A percentile compares a stretch with the other conserved stretches of the same genome.
Evolutionary conservation across 2,113 vertebrate species (phyloP).

Genomic region (Oceanites oceanicus): DNA sequence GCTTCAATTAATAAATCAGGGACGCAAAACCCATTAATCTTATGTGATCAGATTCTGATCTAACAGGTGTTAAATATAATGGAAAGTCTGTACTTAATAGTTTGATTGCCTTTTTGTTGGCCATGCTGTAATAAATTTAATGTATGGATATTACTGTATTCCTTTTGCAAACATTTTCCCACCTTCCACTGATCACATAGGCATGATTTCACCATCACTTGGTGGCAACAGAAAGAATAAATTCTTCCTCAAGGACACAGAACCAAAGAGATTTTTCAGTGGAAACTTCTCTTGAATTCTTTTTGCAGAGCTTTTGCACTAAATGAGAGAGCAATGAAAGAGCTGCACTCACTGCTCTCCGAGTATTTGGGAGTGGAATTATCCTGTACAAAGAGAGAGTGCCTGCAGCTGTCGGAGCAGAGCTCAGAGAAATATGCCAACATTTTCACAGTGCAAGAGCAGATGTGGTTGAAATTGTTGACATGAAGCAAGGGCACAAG

Average conservation of each 20-base stretch:
- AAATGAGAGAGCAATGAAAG: conserved; percentile 12
- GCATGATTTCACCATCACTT: neutral
- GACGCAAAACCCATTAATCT: neutral
- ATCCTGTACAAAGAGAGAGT: conserved; percentile 22
- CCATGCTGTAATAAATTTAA: neutral
- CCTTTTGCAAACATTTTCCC: neutral
- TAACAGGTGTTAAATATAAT: neutral
- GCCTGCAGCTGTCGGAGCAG: conserved; percentile 68
- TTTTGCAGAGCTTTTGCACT: neutral
- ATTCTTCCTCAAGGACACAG: neutral
- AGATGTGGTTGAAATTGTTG: conserved; percentile 69
- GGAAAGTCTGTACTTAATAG: neutral
- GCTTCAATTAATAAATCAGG: neutral
- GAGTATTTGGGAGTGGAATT: conserved; percentile 42
- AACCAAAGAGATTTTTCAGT: conserved; percentile 1
- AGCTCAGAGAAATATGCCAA: conserved; percentile 56
- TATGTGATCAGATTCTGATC: neutral
- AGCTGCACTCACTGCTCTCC: neutral
- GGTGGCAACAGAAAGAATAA: neutral
- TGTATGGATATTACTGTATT: neutral
- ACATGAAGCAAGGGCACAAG: conserved; percentile 54
- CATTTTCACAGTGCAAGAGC: conserved; percentile 68
- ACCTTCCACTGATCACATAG: neutral
- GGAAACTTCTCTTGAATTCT: conserved; percentile 43
- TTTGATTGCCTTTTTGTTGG: neutral